Percentiles rank a stretch among this genome's conserved stretches.
phyloP scores from a whole-genome alignment of 2,797 vertebrate genomes.

The Melanogrammus aeglefinus region DNA sequence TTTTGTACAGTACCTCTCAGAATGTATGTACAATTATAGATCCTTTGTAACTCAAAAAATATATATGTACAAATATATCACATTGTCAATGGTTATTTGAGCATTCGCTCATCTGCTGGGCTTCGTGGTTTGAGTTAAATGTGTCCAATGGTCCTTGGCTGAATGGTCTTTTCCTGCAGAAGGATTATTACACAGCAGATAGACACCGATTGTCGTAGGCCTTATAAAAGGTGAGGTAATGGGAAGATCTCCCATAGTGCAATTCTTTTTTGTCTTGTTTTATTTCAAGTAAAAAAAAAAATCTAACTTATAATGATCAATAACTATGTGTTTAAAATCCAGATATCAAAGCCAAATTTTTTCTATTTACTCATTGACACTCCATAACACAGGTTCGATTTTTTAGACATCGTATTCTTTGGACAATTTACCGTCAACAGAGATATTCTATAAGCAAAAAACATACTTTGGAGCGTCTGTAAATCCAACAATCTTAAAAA shows the following conservation, averaged over 20 bases:
- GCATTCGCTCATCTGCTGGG: slow-evolving; percentile 24
- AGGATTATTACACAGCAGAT: slow-evolving; percentile 41
- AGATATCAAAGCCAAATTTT: slow-evolving; percentile 27
- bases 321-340: slow-evolving; percentile 12
- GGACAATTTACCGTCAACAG: slow-evolving; percentile 21
- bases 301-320: neutral
- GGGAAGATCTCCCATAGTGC: slow-evolving; percentile 68
- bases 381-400: slow-evolving; percentile 24
- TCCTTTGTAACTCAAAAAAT: slow-evolving; percentile 32
- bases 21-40: slow-evolving; percentile 56
- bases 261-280: slow-evolving; percentile 50
- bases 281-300: slow-evolving; percentile 58
- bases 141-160: slow-evolving; percentile 33
- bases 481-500: slow-evolving; percentile 29
- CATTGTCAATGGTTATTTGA: slow-evolving; percentile 26
- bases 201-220: slow-evolving; percentile 62
- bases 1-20: slow-evolving; percentile 58
- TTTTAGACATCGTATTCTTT: slow-evolving; percentile 21
- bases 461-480: slow-evolving; percentile 39
- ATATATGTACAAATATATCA: neutral
- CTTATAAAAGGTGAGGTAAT: slow-evolving; percentile 62
- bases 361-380: slow-evolving; percentile 21
- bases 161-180: slow-evolving; percentile 37
- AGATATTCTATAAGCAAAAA: slow-evolving; percentile 36
- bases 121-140: slow-evolving; percentile 30